These are phyloP conservation scores for Yponomeuta cagnagella DNA, from an alignment of 2,888 invertebrate genomes.

Conservation along the genomic window DNA sequence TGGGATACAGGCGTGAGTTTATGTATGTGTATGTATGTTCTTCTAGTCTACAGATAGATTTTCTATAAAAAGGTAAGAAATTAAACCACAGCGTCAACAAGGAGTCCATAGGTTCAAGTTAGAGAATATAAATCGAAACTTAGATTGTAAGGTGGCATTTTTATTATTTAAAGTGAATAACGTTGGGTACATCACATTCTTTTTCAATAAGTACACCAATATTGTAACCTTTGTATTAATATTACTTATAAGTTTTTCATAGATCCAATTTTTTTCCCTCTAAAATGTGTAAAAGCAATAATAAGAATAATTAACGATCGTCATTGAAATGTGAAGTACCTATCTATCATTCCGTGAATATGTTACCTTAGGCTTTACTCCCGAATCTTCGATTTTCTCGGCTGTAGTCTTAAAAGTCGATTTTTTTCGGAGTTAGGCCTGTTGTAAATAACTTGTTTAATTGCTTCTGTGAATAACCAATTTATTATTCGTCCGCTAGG, in stretches of 20 bases:
- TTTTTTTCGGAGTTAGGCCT: neutral
- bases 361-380: neutral
- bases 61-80: neutral
- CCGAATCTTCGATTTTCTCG: too few species aligned
- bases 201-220: neutral
- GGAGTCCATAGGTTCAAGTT: constrained; percentile 26
- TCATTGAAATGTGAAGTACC: neutral
- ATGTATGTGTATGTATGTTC: neutral
- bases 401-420: neutral
- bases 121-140: constrained; percentile 25
- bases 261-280: neutral
- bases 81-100: constrained; percentile 26
- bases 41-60: neutral
- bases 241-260: neutral
- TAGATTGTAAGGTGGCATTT: constrained; percentile 11
- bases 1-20: too few species aligned
- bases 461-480: neutral
- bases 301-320: neutral
- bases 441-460: neutral
- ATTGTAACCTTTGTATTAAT: neutral
- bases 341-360: neutral
- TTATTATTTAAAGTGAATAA: neutral
- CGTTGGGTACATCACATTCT: neutral
- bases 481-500: neutral
- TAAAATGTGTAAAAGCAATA: too few species aligned